phyloP scores from a whole-genome alignment of 1,140 invertebrate species.

The Diorhabda elongata region DNA sequence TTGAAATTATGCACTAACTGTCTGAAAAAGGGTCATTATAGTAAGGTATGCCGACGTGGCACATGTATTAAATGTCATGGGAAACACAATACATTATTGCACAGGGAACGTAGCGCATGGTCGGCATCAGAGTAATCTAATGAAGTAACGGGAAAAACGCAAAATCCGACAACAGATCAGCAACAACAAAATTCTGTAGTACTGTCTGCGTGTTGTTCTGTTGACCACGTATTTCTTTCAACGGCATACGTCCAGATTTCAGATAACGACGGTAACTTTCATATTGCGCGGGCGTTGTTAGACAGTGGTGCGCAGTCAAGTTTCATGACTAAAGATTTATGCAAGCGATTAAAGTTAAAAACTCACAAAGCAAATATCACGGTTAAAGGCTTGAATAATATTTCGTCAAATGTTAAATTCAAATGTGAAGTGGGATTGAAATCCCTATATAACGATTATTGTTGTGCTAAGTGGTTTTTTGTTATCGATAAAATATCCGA shows the following conservation, averaged over 20 bases:
- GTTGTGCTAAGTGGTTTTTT: constrained; percentile 14
- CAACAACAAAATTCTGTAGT: not conserved
- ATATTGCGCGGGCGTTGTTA: not conserved
- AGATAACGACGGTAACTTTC: not conserved
- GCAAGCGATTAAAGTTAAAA: constrained; percentile 6
- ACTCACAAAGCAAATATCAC: not conserved
- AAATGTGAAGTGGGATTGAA: constrained; percentile 1
- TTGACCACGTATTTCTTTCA: constrained; percentile 1
- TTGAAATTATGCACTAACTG: constrained; percentile 13
- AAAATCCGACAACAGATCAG: not conserved
- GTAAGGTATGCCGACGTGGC: not conserved
- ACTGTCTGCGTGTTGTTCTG: not conserved
- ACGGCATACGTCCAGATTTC: not conserved
- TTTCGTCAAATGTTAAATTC: not conserved
- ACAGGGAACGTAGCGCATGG: not conserved
- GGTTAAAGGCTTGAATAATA: constrained; percentile 4
- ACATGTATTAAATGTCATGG: not conserved
- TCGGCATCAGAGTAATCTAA: not conserved
- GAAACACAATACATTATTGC: constrained; percentile 7
- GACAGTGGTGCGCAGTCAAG: constrained; percentile 4
- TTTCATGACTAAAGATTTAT: constrained; percentile 2
- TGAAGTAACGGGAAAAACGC: not conserved
- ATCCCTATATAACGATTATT: constrained; percentile 12
- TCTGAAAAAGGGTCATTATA: constrained; percentile 5
- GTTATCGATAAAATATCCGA: constrained; percentile 17